A percentile compares a stretch with the other conserved stretches of the same genome.
Conservation (phyloP, 2,113 vertebrate genomes). For the Dicrurus megarhynchus region DNA sequence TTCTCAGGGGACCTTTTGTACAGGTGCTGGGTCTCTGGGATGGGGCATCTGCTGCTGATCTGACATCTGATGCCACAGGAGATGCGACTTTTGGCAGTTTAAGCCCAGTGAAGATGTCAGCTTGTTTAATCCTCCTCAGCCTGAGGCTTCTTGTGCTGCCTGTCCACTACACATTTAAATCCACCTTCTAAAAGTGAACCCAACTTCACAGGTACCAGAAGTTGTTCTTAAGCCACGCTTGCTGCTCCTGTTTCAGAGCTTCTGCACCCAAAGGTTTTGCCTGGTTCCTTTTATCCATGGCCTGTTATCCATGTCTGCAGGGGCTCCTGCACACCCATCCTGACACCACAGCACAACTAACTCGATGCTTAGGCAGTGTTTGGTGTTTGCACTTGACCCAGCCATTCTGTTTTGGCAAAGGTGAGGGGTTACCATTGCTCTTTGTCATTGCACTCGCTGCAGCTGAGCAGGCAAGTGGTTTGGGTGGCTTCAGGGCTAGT, state of each 20-base stretch:
- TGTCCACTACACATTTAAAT: not conserved
- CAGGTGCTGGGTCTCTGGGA: not conserved
- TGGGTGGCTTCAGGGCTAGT: not conserved
- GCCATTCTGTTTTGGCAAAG: not conserved
- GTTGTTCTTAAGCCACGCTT: not conserved
- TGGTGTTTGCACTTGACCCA: not conserved
- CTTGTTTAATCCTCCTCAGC: not conserved
- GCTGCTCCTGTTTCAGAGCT: not conserved
- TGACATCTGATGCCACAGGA: not conserved
- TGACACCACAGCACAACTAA: not conserved
- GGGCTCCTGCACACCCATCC: not conserved
- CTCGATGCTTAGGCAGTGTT: accelerated
- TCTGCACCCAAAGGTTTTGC: not conserved
- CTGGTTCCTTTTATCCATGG: not conserved
- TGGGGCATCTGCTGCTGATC: not conserved
- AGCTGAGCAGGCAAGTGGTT: not conserved
- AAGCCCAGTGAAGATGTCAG: not conserved
- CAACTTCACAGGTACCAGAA: not conserved
- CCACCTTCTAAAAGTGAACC: not conserved
- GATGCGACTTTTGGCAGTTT: not conserved
- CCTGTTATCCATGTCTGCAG: not conserved
- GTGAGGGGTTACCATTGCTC: not conserved
- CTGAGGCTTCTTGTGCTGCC: not conserved
- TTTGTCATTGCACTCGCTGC: accelerated
- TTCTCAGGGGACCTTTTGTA: not conserved